A percentile compares a stretch with the other conserved stretches of the same genome.
These are phyloP conservation scores for Zootermopsis nevadensis DNA, from an alignment of 2,888 invertebrate genomes.

Conservation along the genomic window DNA sequence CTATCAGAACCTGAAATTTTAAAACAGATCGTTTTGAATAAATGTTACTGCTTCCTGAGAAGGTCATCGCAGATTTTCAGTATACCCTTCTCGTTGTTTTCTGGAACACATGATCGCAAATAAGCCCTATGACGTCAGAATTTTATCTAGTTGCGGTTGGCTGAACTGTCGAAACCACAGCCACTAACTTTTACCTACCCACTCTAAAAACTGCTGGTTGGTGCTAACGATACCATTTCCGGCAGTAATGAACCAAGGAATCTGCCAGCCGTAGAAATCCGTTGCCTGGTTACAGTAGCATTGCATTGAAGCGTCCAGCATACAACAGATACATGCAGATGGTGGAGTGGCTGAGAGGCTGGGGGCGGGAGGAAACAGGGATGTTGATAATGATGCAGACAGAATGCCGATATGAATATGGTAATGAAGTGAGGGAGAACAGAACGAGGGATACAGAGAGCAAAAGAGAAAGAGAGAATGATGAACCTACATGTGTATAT, in stretches of 20 bases:
- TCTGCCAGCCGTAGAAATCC: constrained; percentile 26
- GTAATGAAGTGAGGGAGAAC: constrained; percentile 42
- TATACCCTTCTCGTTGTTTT: no score
- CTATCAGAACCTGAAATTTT: no score
- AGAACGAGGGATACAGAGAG: constrained; percentile 13
- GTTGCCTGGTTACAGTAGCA: constrained; percentile 4
- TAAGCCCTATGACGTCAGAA: constrained; percentile 5
- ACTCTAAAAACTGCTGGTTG: constrained; percentile 23
- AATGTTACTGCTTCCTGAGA: no score
- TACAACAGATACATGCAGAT: constrained; percentile 36
- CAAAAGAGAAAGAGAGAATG: constrained; percentile 16
- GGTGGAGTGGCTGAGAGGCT: neutral
- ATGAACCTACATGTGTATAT: constrained; percentile 20
- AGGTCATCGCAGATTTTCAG: no score
- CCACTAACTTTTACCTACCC: constrained; percentile 9
- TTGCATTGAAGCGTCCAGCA: neutral
- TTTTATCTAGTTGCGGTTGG: constrained; percentile 24
- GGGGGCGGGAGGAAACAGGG: constrained; percentile 25
- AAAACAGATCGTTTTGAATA: no score
- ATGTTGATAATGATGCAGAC: constrained; percentile 44
- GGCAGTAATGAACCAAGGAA: constrained; percentile 42
- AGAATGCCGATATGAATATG: constrained; percentile 44
- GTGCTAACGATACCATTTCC: constrained; percentile 40
- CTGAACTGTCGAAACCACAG: constrained; percentile 3
- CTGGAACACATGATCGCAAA: neutral